These are phyloP conservation scores for Lepus americanus DNA, from an alignment of 2,113 vertebrate genomes.

Conservation along the genomic window DNA sequence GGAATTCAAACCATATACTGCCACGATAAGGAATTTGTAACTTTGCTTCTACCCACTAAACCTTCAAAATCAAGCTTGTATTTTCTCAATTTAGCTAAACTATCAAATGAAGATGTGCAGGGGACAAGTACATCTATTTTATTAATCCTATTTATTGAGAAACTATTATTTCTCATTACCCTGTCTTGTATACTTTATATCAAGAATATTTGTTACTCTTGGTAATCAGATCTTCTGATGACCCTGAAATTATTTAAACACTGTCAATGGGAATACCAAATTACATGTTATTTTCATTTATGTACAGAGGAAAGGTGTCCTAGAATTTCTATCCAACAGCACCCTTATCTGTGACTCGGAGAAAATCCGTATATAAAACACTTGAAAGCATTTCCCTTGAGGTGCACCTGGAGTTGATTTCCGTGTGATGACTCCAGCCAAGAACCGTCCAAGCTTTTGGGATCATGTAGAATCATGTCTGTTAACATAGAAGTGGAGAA, in stretches of 20 bases:
- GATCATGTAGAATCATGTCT: not conserved
- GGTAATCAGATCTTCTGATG: not conserved
- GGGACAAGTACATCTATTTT: not conserved
- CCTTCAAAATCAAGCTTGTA: not conserved
- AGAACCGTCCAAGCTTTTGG: not conserved
- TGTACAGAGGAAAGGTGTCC: conserved; percentile 37
- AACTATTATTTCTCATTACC: not conserved
- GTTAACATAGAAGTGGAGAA: not conserved
- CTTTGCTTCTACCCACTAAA: not conserved
- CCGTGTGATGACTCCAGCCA: not conserved
- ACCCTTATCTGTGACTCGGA: not conserved
- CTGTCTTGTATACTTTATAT: not conserved
- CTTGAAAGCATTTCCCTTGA: not conserved
- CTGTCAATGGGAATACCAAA: not conserved
- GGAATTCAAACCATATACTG: not conserved
- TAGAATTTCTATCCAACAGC: not conserved
- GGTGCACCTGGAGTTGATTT: not conserved
- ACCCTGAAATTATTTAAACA: not conserved
- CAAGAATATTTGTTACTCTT: not conserved
- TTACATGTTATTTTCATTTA: not conserved
- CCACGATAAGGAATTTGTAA: conserved; percentile 36
- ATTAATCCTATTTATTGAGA: not conserved
- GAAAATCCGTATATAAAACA: not conserved
- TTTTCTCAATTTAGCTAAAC: conserved; percentile 5
- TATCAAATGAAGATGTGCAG: not conserved